Conservation (phyloP, 2,797 vertebrate species). For the Clamator glandarius region DNA sequence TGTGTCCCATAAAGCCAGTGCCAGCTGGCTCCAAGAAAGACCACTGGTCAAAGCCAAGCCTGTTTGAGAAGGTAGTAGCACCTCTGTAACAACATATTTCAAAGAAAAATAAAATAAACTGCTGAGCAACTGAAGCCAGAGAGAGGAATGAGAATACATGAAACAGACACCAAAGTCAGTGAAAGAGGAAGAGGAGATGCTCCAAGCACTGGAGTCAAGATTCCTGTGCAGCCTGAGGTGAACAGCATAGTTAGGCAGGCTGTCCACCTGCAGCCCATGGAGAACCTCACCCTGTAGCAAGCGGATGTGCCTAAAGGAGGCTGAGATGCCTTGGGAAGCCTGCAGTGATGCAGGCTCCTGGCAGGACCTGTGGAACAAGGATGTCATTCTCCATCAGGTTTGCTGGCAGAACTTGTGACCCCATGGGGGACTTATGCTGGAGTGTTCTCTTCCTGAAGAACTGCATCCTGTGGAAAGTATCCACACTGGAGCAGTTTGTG, state of each 20-base stretch:
- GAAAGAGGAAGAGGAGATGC: not conserved
- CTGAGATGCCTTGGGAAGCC: not conserved
- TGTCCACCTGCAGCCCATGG: not conserved
- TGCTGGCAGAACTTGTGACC: not conserved
- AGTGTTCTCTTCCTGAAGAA: not conserved
- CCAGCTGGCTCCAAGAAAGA: not conserved
- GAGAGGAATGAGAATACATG: not conserved
- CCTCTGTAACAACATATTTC: not conserved
- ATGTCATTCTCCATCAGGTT: not conserved
- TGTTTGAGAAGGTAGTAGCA: rapidly evolving
- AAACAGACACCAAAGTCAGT: not conserved
- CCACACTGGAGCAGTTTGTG: not conserved
- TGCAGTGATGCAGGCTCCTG: rapidly evolving
- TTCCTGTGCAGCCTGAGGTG: rapidly evolving
- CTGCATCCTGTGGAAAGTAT: not conserved
- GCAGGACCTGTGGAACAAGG: not conserved
- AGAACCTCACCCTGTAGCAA: rapidly evolving
- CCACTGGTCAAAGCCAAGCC: not conserved
- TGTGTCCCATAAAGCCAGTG: rapidly evolving
- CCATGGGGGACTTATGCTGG: rapidly evolving
- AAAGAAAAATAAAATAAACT: not conserved
- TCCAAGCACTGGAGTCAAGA: rapidly evolving
- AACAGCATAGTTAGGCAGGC: rapidly evolving
- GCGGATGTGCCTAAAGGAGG: not conserved
- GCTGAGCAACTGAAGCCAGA: not conserved